These are phyloP conservation scores for Penaeus vannamei DNA, from an alignment of 1,140 invertebrate species.

Conservation along the genomic window DNA sequence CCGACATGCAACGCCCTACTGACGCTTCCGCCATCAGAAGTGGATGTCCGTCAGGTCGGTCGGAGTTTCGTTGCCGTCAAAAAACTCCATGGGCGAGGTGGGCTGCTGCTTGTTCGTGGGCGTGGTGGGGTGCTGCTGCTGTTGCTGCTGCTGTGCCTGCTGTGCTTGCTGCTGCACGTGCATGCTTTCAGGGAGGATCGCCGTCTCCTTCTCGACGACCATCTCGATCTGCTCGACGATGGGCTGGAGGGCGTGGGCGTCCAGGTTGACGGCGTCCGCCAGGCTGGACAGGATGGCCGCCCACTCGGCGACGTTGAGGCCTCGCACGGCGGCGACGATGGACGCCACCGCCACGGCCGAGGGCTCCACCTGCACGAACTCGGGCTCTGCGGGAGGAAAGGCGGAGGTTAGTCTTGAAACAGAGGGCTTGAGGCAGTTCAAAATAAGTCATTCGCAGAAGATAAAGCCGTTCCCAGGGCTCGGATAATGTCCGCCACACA, in stretches of 20 bases:
- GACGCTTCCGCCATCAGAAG: conserved; percentile 51
- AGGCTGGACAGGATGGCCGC: conserved; percentile 38
- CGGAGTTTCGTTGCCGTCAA: conserved; percentile 50
- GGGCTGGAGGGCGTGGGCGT: conserved; percentile 38
- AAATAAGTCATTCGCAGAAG: too few relatives aligned
- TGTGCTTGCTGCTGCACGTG: conserved; percentile 35
- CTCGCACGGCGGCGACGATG: conserved; percentile 45
- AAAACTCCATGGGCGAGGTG: conserved; percentile 50
- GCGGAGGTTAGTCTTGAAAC: background rate
- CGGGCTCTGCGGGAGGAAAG: conserved; percentile 44
- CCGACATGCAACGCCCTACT: conserved; percentile 29
- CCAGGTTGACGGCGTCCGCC: conserved; percentile 44
- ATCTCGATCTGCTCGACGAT: conserved; percentile 48
- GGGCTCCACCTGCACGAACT: conserved; percentile 52
- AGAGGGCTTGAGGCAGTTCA: background rate
- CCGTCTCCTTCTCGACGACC: conserved; percentile 45
- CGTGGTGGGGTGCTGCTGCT: conserved; percentile 26
- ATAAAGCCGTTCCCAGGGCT: too few relatives aligned
- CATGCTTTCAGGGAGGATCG: conserved; percentile 12
- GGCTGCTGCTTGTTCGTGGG: conserved; percentile 53
- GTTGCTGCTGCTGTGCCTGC: conserved; percentile 24
- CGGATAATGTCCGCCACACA: too few relatives aligned
- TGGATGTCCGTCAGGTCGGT: conserved; percentile 57
- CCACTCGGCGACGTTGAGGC: conserved; percentile 31
- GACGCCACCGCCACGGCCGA: conserved; percentile 52